Evolutionary conservation across 30 jellyfish, hydroid and myxozoan genomes (phyloP).

Genomic region (Calvadosia cruxmelitensis): DNA sequence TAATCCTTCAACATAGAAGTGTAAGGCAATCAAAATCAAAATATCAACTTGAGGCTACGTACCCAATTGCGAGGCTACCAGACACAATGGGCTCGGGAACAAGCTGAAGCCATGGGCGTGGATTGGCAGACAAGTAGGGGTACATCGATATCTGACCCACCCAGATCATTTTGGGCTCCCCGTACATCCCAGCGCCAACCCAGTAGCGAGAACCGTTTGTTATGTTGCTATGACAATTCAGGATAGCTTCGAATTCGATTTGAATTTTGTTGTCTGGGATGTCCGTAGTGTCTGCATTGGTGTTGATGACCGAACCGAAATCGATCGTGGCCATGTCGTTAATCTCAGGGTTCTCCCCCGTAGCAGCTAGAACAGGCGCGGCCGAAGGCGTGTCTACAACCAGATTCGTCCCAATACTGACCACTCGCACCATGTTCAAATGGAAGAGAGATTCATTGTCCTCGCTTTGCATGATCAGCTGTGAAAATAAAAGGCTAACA

Average conservation of each 20-base stretch:
- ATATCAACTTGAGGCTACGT: too few relatives aligned
- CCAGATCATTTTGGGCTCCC: constrained; percentile 79
- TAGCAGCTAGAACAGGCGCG: constrained; percentile 26
- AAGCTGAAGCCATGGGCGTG: constrained; percentile 56
- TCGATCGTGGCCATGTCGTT: constrained; percentile 42
- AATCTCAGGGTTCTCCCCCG: constrained; percentile 33
- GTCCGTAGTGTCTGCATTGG: constrained; percentile 11
- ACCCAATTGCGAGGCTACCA: too few relatives aligned
- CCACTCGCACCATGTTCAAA: constrained; percentile 26
- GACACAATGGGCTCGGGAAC: too few relatives aligned
- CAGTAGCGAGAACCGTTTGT: constrained; percentile 54
- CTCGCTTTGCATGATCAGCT: constrained; percentile 61
- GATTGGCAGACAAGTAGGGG: constrained; percentile 18
- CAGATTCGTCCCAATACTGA: constrained; percentile 53
- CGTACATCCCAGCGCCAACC: constrained; percentile 92
- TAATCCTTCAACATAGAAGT: too few relatives aligned
- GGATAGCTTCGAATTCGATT: constrained; percentile 26
- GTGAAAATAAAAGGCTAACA: too few relatives aligned
- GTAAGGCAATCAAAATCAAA: too few relatives aligned
- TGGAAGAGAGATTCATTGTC: constrained; percentile 28
- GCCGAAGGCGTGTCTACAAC: constrained; percentile 43
- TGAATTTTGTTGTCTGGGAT: constrained; percentile 26
- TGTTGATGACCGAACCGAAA: constrained; percentile 56
- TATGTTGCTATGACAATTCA: constrained; percentile 41
- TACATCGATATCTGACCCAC: constrained; percentile 52